Percentiles rank a stretch among this genome's conserved stretches.
Evolutionary conservation across 2,113 vertebrate genomes (phyloP).

Genomic region (Eupsittula cactorum): DNA sequence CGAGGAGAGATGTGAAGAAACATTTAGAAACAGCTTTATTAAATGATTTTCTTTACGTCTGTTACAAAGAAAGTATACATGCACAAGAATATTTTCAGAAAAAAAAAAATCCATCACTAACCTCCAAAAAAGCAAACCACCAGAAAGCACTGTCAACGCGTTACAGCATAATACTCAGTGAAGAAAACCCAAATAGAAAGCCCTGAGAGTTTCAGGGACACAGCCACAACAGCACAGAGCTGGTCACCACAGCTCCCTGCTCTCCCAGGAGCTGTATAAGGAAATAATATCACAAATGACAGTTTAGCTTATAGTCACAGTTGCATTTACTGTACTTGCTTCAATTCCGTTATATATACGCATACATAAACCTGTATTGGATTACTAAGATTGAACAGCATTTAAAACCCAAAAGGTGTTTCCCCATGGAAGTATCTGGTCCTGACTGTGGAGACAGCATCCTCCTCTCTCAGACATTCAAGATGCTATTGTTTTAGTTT

Average conservation of each 20-base stretch:
- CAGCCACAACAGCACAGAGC: neutral
- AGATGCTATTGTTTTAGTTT: neutral
- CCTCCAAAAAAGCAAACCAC: neutral
- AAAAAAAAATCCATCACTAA: neutral
- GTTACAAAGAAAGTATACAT: neutral
- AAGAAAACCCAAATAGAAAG: neutral
- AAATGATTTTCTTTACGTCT: neutral
- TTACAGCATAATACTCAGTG: neutral
- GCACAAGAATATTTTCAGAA: neutral
- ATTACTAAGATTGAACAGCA: neutral
- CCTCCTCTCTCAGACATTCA: neutral
- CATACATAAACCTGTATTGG: neutral
- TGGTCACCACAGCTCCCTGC: neutral
- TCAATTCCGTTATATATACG: neutral
- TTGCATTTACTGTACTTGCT: neutral
- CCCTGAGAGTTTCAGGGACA: accelerated
- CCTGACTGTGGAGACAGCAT: neutral
- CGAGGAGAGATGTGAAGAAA: neutral
- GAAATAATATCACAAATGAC: neutral
- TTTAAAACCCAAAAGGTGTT: neutral
- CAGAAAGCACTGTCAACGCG: neutral
- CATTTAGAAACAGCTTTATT: neutral
- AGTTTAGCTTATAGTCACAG: neutral
- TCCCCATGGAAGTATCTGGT: neutral
- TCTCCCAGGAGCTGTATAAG: neutral